Percentiles rank a stretch among this genome's conserved stretches.
Conservation (phyloP, 2,888 invertebrate species). For the Andrena trimmerana region DNA sequence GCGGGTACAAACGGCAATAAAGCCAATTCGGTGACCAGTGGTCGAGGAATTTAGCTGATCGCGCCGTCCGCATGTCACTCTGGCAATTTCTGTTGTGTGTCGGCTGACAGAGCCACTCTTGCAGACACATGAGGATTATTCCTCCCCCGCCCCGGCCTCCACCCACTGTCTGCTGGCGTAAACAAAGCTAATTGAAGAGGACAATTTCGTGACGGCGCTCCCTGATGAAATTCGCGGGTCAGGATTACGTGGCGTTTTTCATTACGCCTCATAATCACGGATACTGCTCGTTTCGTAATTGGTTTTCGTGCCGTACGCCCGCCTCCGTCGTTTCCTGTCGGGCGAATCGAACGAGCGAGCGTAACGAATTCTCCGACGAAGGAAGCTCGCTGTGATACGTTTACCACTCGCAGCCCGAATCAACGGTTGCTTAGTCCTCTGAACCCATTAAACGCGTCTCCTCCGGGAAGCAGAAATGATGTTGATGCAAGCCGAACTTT, state of each 20-base stretch:
- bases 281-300: slow-evolving; percentile 19
- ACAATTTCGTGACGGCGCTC: slow-evolving; percentile 23
- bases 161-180: slow-evolving; percentile 11
- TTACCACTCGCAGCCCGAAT: neutral
- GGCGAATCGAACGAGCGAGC: neutral
- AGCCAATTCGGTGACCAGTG: slow-evolving; percentile 59
- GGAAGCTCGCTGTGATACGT: neutral
- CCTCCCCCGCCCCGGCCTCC: neutral
- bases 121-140: slow-evolving; percentile 31
- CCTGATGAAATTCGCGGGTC: neutral
- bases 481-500: neutral
- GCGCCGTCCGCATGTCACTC: slow-evolving; percentile 23
- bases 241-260: neutral
- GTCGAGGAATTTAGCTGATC: slow-evolving; percentile 57
- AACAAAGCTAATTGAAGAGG: slow-evolving; percentile 49
- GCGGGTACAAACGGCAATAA: slow-evolving; percentile 62
- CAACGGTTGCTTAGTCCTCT: slow-evolving; percentile 1
- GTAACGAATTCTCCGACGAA: slow-evolving; percentile 7
- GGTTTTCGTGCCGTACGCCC: neutral
- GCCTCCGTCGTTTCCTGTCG: neutral
- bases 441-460: slow-evolving; percentile 1
- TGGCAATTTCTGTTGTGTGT: slow-evolving; percentile 36
- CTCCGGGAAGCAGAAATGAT: neutral
- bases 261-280: slow-evolving; percentile 8
- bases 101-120: neutral